Evolutionary conservation across 2,888 invertebrate species (phyloP), one percentile per base, ranked within the genome.

Genomic region (Drosophila barbarae): DNA sequence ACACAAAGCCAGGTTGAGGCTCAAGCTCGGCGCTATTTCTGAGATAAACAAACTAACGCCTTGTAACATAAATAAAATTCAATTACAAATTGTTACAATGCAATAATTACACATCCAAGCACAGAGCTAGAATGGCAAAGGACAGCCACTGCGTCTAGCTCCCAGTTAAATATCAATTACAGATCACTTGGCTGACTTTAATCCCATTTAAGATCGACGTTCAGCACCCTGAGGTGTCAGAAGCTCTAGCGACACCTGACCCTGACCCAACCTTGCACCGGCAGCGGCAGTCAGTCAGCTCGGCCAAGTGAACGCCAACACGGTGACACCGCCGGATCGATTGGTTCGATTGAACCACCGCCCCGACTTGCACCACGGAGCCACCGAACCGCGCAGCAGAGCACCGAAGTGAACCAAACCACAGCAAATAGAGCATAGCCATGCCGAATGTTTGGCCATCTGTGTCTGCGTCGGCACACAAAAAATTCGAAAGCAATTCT

Each of bases 391-490:
- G 13, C 8, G 1, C 41, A 36, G 49, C 46, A 23, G 32, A 41
- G 47, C 69, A 41, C 26, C 42, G 26, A 42, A 42, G 26, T 42
- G 46, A 55, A 55, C 55, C 38, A 21, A 49, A 34, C 38, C n/a
- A 13, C 42, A 38, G 41, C 81, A 78, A 78, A 82, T 78, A 68
- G 78, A 78, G 84, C 78, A 82, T 76, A 76, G 55, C 70, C 63
- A 70, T 74, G 69, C 63, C 78, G 51, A 65, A 46, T 59, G 75
- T 75, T 77, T 83, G 84, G 53, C 84, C 81, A 77, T 80, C 77
- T 80, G 72, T 80, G 55, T 69, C 84, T 69, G 69, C 34, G 6
- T 23, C 23, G 7, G 26, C 41, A 18, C 61, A 52, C 36, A 1
- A 23, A 38, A 32, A 67, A 67, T 72, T 77, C 75, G 81, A 80